Conservation (phyloP, 2,888 invertebrate species). For the Philopedon plagiatum region DNA sequence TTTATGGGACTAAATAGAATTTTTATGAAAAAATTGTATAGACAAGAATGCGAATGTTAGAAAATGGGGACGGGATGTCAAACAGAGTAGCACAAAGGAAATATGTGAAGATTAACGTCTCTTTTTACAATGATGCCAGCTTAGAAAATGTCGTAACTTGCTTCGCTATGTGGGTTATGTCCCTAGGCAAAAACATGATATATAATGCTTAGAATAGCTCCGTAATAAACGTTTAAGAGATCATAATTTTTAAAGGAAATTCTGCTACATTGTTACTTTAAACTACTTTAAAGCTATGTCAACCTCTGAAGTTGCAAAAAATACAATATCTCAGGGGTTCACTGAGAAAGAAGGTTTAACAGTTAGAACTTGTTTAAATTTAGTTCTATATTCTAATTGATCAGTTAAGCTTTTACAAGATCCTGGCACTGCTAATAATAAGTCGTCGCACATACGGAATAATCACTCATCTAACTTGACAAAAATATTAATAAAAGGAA, state of each 20-base stretch:
- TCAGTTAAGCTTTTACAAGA: too few relatives aligned
- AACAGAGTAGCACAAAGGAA: conserved; percentile 24
- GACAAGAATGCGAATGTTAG: conserved; percentile 21
- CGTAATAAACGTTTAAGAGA: conserved; percentile 9
- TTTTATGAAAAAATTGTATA: conserved; percentile 25
- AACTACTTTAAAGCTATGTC: neutral
- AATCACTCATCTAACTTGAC: too few relatives aligned
- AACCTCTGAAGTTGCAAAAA: too few relatives aligned
- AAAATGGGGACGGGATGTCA: conserved; percentile 17
- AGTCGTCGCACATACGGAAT: too few relatives aligned
- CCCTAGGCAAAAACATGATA: conserved; percentile 12
- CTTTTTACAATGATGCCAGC: conserved; percentile 17
- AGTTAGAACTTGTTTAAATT: too few relatives aligned
- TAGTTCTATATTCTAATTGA: too few relatives aligned
- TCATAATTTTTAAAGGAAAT: neutral
- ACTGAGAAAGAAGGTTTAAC: too few relatives aligned
- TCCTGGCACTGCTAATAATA: too few relatives aligned
- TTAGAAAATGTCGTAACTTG: conserved; percentile 19
- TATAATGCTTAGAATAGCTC: conserved; percentile 2
- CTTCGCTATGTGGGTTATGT: conserved; percentile 8
- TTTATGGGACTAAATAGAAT: conserved; percentile 17
- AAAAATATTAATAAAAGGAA: too few relatives aligned
- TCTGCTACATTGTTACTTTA: neutral
- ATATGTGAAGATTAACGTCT: conserved; percentile 25
- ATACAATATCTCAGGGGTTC: too few relatives aligned